Evolutionary conservation across 2,113 vertebrate species (phyloP).

Genomic region (Hyaena hyaena): DNA sequence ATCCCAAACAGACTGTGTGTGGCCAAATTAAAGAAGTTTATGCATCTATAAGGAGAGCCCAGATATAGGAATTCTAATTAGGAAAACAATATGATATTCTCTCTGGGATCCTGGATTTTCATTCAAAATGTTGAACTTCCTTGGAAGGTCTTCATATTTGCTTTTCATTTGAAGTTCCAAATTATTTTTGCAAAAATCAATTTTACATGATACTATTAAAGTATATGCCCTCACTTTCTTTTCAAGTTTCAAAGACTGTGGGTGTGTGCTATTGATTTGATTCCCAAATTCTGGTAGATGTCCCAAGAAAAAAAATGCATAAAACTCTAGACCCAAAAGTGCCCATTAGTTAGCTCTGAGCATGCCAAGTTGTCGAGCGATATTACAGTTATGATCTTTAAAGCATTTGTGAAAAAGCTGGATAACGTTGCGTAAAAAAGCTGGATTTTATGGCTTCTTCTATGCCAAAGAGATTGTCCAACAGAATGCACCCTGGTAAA

Average conservation of each 20-base stretch:
- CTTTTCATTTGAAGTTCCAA: not conserved
- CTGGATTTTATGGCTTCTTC: constrained; percentile 64
- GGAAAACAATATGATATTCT: not conserved
- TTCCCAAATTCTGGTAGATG: constrained; percentile 36
- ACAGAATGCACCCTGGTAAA: constrained; percentile 31
- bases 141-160: not conserved
- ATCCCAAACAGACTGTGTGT: constrained; percentile 68
- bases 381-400: constrained; percentile 62
- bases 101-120: not conserved
- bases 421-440: constrained; percentile 56
- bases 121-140: not conserved
- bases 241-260: not conserved
- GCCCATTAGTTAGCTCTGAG: not conserved
- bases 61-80: not conserved
- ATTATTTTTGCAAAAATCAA: constrained; percentile 21
- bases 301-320: not conserved
- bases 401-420: constrained; percentile 57
- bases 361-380: constrained; percentile 64
- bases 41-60: not conserved
- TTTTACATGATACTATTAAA: not conserved
- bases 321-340: not conserved
- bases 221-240: not conserved
- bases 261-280: not conserved
- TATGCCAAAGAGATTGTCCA: constrained; percentile 74
- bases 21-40: constrained; percentile 45